Percentiles rank a stretch among this genome's conserved stretches.
Conservation (phyloP, 2,113 vertebrate genomes). For the Corythornis cristatus region DNA sequence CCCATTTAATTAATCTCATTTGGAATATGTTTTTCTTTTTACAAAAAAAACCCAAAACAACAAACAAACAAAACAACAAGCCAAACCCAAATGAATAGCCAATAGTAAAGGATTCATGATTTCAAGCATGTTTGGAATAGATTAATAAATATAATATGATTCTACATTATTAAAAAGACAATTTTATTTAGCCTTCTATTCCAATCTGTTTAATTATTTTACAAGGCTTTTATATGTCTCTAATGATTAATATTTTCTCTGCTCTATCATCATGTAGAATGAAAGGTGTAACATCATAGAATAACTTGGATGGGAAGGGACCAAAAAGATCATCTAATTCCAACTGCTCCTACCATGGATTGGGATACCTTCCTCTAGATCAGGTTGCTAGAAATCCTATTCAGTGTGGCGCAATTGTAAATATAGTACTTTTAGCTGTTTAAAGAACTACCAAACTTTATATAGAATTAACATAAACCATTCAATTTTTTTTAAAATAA, state of each 20-base stretch:
- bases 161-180: neutral
- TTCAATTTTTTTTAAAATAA: neutral
- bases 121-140: neutral
- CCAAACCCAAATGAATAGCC: neutral
- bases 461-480: neutral
- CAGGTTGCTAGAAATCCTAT: neutral
- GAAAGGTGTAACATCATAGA: neutral
- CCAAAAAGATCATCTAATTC: neutral
- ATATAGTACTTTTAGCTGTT: neutral
- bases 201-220: neutral
- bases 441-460: neutral
- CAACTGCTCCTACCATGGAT: neutral
- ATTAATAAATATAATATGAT: neutral
- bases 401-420: neutral
- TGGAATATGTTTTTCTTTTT: neutral
- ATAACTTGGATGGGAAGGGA: neutral
- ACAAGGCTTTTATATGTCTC: neutral
- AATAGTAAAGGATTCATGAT: neutral
- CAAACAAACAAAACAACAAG: neutral
- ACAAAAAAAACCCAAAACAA: neutral
- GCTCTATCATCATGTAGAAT: neutral
- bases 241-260: neutral
- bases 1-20: slow-evolving; percentile 41
- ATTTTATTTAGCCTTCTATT: neutral
- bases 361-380: neutral